Evolutionary conservation across 2,113 vertebrate genomes (phyloP).

Genomic region (Passer montanus): DNA sequence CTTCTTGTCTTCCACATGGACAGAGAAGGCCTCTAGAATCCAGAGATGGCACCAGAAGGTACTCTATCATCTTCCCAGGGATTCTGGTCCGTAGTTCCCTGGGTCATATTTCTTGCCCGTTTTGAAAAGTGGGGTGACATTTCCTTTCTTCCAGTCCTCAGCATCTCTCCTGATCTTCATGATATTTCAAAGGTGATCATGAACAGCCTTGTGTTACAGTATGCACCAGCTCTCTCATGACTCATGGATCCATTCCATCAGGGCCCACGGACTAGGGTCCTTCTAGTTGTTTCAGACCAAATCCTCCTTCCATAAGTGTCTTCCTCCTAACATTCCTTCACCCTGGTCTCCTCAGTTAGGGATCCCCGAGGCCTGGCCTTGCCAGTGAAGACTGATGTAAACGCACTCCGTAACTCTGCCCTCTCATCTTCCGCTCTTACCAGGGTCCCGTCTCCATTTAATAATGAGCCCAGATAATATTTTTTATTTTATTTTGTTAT

Average conservation of each 20-base stretch:
- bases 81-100: background rate
- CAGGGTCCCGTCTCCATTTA: background rate
- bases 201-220: accelerated
- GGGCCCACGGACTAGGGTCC: background rate
- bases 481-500: background rate
- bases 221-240: background rate
- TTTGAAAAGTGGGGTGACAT: background rate
- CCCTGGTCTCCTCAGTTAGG: background rate
- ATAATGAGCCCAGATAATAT: background rate
- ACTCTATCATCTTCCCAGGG: background rate
- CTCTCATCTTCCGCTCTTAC: background rate
- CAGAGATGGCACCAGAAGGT: too few species aligned
- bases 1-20: background rate
- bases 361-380: background rate
- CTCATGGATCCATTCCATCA: background rate
- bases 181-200: background rate
- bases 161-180: background rate
- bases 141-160: background rate
- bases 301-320: background rate
- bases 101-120: background rate
- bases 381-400: background rate
- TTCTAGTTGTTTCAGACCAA: background rate
- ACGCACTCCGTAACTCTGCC: background rate
- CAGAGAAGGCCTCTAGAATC: background rate
- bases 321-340: background rate